A percentile compares a stretch with the other conserved stretches of the same genome.
phyloP scores from a whole-genome alignment of 1,140 invertebrate genomes.

The Mamestra configurata region DNA sequence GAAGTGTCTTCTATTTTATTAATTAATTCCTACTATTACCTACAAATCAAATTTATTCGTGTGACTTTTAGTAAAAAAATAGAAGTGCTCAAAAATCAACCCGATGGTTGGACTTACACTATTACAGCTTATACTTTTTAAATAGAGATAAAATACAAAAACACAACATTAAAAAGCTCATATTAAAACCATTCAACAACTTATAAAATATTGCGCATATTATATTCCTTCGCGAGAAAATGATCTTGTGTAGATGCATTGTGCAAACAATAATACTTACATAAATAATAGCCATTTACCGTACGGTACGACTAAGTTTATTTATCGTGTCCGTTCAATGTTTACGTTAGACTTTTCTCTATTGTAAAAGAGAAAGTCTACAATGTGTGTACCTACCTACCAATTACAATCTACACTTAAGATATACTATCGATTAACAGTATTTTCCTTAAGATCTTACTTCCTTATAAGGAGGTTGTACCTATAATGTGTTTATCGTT shows the following conservation, averaged over 20 bases:
- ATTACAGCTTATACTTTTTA: too few relatives aligned
- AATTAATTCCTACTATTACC: too few relatives aligned
- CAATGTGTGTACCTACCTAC: not conserved
- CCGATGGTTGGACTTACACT: too few relatives aligned
- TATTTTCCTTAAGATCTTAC: slow-evolving; percentile 19
- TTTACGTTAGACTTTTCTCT: slow-evolving; percentile 12
- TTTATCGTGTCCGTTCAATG: not conserved
- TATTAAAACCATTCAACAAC: too few relatives aligned
- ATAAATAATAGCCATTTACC: not conserved
- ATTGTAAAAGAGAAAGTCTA: slow-evolving; percentile 19
- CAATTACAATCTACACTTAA: slow-evolving; percentile 29
- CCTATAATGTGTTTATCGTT: not conserved
- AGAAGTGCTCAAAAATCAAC: too few relatives aligned
- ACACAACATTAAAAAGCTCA: too few relatives aligned
- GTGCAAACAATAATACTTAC: not conserved
- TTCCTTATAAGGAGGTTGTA: slow-evolving; percentile 11
- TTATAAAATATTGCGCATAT: too few relatives aligned
- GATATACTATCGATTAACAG: slow-evolving; percentile 21
- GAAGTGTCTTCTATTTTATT: too few relatives aligned
- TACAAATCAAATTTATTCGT: too few relatives aligned
- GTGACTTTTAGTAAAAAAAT: too few relatives aligned
- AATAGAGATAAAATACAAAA: too few relatives aligned
- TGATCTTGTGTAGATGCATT: not conserved
- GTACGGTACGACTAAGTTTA: not conserved
- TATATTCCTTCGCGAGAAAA: not conserved